Conservation (phyloP, 2,888 invertebrate species). For the Synergus gifuensis region DNA sequence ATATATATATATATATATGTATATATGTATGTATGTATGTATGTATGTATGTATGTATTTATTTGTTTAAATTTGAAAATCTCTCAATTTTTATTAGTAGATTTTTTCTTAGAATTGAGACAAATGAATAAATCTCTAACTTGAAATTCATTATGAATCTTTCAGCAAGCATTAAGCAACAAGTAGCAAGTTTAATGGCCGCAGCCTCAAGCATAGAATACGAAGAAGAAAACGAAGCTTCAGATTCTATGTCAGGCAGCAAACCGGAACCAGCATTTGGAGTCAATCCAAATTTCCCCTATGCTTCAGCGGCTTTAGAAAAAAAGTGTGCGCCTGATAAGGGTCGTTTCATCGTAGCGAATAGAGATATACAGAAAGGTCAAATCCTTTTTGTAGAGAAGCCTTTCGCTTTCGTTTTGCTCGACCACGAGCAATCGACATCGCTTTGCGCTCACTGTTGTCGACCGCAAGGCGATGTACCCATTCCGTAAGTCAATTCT, state of each 20-base stretch:
- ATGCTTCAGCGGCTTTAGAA: constrained; percentile 80
- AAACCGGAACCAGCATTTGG: constrained; percentile 78
- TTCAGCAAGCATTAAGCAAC: background rate
- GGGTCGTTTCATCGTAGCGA: constrained; percentile 85
- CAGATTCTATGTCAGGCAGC: constrained; percentile 13
- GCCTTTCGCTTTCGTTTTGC: constrained; percentile 88
- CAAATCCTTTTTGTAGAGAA: constrained; percentile 89
- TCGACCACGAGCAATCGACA: constrained; percentile 79
- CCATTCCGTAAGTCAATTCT: constrained; percentile 82
- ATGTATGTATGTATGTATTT: too few species aligned
- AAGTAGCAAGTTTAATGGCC: constrained; percentile 42
- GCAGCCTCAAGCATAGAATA: constrained; percentile 39
- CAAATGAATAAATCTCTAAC: constrained; percentile 4
- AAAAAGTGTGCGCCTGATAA: constrained; percentile 79
- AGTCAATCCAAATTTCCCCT: constrained; percentile 79
- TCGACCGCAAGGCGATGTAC: constrained; percentile 77
- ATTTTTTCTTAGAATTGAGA: too few species aligned
- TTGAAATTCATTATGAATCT: background rate
- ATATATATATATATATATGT: too few species aligned
- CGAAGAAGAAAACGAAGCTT: constrained; percentile 40
- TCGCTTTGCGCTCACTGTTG: constrained; percentile 88
- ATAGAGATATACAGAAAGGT: constrained; percentile 81
- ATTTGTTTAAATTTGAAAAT: constrained; percentile 12
- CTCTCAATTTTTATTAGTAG: background rate
- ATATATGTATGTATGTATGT: too few species aligned